These are phyloP conservation scores for Epinephelus cyanopodus DNA, from an alignment of 2,113 vertebrate genomes.

Conservation along the genomic window DNA sequence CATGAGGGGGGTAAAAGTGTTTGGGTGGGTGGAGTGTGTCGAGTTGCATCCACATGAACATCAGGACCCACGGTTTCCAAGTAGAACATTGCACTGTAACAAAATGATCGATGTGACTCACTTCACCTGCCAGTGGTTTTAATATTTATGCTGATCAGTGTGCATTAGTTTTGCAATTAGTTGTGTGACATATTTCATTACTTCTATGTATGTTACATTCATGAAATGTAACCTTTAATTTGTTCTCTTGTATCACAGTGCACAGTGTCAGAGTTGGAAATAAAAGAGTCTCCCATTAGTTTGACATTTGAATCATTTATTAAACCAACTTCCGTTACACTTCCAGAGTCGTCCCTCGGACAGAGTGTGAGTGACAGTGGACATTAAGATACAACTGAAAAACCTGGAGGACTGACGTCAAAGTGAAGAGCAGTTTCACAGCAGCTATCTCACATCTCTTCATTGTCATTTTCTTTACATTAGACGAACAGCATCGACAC, in stretches of 20 bases:
- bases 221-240: not conserved
- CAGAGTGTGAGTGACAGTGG: slow-evolving; percentile 68
- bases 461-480: slow-evolving; percentile 49
- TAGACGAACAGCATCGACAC: slow-evolving; percentile 61
- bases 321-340: slow-evolving; percentile 74
- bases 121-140: no score
- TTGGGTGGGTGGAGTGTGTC: no score
- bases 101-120: no score
- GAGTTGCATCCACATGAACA: no score
- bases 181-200: not conserved
- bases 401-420: slow-evolving; percentile 16
- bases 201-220: not conserved
- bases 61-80: no score
- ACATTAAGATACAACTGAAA: slow-evolving; percentile 62
- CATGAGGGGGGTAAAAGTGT: no score
- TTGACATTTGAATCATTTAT: slow-evolving; percentile 78
- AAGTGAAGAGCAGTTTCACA: slow-evolving; percentile 46
- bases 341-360: slow-evolving; percentile 62
- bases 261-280: not conserved
- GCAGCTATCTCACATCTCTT: slow-evolving; percentile 43
- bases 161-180: not conserved
- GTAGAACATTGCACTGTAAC: no score
- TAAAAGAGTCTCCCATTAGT: slow-evolving; percentile 2
- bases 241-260: not conserved
- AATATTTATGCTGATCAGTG: no score